Evolutionary conservation across 2,113 vertebrate genomes (phyloP).

Genomic region (Hippocampus comes): DNA sequence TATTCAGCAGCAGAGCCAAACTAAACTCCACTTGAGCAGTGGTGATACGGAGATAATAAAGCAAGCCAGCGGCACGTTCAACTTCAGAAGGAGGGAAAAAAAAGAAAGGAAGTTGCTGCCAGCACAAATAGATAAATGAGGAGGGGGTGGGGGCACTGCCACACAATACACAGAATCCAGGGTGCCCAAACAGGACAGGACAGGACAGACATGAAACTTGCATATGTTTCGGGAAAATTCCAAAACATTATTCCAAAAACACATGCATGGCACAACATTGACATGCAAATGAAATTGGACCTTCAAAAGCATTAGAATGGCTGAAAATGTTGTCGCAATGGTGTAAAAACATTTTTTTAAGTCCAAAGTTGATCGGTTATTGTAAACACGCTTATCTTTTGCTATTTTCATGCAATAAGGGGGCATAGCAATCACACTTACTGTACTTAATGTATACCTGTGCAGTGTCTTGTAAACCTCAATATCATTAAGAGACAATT

Average conservation of each 20-base stretch:
- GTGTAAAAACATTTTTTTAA: too few species aligned
- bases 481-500: not conserved
- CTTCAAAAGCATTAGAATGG: too few species aligned
- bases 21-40: conserved; percentile 40
- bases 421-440: too few species aligned
- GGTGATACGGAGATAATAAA: conserved; percentile 65
- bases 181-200: not conserved
- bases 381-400: too few species aligned
- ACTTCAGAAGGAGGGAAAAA: conserved; percentile 62
- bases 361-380: too few species aligned
- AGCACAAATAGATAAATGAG: conserved; percentile 55
- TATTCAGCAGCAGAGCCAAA: conserved; percentile 26
- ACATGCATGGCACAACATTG: not conserved
- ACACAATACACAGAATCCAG: not conserved
- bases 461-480: not conserved
- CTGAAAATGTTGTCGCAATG: too few species aligned
- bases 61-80: conserved; percentile 58
- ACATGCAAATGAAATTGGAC: too few species aligned
- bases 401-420: too few species aligned
- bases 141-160: not conserved
- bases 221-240: not conserved
- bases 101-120: conserved; percentile 64
- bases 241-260: not conserved
- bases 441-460: too few species aligned
- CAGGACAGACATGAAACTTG: not conserved